Evolutionary conservation across 2,888 invertebrate species (phyloP), one percentile per base, ranked within the genome.

Genomic region (Platycheirus albimanus): DNA sequence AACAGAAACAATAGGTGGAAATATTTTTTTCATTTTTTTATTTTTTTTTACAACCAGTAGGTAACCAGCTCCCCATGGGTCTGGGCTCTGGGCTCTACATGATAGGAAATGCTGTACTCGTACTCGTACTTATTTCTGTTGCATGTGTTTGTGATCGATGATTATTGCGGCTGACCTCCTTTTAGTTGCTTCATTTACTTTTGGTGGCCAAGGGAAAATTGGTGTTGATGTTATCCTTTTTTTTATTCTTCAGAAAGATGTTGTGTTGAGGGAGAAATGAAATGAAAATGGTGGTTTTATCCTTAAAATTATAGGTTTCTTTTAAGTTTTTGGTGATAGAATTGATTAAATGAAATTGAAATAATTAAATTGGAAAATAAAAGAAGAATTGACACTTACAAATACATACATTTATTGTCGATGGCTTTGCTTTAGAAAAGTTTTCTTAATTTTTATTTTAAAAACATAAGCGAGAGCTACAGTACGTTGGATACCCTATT

Each of bases 131-230:
- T 67, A 71, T 41, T 52, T 67, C 24, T 58, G 36, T 38, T 51
- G 47, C 30, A 58, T 45, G 45, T 54, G 41, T 76, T 33, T 71
- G 76, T 81, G 77, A 83, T 83, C 81, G 77, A 83, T 83, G 83
- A 69, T 78, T 83, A 74, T 78, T 83, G 83, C 77, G 83, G 83
- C 63, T 83, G 83, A 83, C 83, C 83, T 78, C 72, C 67, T 74
- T 83, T 78, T 69, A 83, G 78, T 64, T 69, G 78, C 72, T 69
- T 83, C 83, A 78, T 78, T 83, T 77, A 69, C 45, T 83, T 71
- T 72, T 63, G 47, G 20, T 6, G n/a, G 47, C 7, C 30, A 30
- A 1, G 15, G 10, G 54, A 28, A 70, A 54, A 30, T 38, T 36
- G 20, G 20, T 58, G 8, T 10, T 58, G 5, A 33, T 10, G 8